Conservation (phyloP, 2,888 invertebrate genomes). For the Leptopilina drosophilae region DNA sequence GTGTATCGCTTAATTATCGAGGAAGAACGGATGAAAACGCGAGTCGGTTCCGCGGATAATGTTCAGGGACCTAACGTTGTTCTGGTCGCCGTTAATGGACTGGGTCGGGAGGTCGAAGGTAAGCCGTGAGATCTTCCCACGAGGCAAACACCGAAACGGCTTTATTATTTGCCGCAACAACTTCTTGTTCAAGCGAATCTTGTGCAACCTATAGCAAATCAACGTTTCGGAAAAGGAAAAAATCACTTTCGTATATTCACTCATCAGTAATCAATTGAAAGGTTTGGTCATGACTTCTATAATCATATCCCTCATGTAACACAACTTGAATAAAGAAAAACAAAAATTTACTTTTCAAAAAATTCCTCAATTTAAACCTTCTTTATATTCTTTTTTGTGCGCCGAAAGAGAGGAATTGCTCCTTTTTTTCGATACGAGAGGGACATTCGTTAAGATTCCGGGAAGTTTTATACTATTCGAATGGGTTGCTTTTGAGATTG, state of each 20-base stretch:
- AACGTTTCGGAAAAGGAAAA: not conserved
- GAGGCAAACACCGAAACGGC: slow-evolving; percentile 62
- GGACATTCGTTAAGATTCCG: slow-evolving; percentile 11
- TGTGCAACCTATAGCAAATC: slow-evolving; percentile 17
- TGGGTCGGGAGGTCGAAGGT: slow-evolving; percentile 67
- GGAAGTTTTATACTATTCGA: not conserved
- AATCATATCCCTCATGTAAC: too few relatives aligned
- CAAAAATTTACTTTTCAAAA: too few relatives aligned
- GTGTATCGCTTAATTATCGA: slow-evolving; percentile 64
- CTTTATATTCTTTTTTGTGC: not conserved
- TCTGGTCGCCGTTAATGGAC: slow-evolving; percentile 58
- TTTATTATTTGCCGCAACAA: slow-evolving; percentile 59
- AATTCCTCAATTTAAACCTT: too few relatives aligned
- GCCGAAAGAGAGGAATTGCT: too few relatives aligned
- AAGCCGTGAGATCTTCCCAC: slow-evolving; percentile 73
- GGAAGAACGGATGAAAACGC: slow-evolving; percentile 56
- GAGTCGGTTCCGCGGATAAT: slow-evolving; percentile 52
- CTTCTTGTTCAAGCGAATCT: slow-evolving; percentile 46
- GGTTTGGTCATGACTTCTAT: too few relatives aligned
- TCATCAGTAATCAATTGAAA: too few relatives aligned
- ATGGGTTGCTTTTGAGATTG: not conserved
- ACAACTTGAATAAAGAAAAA: too few relatives aligned
- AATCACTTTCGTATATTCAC: too few relatives aligned
- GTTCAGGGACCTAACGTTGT: slow-evolving; percentile 53
- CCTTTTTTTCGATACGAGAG: not conserved